Evolutionary conservation across 2,113 vertebrate species (phyloP).

Genomic region (Tauraco erythrolophus): DNA sequence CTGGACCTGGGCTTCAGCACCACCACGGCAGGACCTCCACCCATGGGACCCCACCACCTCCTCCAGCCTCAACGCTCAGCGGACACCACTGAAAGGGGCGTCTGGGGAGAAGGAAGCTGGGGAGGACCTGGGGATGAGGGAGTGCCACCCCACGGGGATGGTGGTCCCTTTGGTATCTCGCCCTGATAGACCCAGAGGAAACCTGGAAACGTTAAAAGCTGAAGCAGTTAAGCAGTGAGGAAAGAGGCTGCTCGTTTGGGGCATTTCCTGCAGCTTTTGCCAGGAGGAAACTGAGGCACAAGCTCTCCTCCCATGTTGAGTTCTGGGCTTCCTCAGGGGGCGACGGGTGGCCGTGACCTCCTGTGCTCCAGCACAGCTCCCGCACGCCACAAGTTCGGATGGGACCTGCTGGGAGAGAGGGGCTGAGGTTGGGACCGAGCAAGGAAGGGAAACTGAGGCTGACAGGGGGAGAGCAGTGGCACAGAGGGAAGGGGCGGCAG

Average conservation of each 20-base stretch:
- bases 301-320: accelerated
- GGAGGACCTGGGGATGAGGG: not conserved
- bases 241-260: not conserved
- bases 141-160: no score
- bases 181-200: not conserved
- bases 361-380: not conserved
- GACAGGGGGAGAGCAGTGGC: not conserved
- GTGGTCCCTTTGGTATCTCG: not conserved
- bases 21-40: not conserved
- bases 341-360: accelerated
- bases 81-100: not conserved
- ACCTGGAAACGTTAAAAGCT: not conserved
- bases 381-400: accelerated
- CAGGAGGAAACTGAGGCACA: not conserved
- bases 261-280: not conserved
- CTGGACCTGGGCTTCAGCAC: not conserved
- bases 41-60: not conserved
- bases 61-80: not conserved
- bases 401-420: not conserved
- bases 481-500: not conserved
- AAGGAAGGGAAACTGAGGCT: not conserved
- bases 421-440: not conserved
- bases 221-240: not conserved
- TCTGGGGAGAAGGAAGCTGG: no score
- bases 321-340: not conserved